Conservation (phyloP, 2,797 vertebrate genomes). For the Rhadinocentrus ornatus region DNA sequence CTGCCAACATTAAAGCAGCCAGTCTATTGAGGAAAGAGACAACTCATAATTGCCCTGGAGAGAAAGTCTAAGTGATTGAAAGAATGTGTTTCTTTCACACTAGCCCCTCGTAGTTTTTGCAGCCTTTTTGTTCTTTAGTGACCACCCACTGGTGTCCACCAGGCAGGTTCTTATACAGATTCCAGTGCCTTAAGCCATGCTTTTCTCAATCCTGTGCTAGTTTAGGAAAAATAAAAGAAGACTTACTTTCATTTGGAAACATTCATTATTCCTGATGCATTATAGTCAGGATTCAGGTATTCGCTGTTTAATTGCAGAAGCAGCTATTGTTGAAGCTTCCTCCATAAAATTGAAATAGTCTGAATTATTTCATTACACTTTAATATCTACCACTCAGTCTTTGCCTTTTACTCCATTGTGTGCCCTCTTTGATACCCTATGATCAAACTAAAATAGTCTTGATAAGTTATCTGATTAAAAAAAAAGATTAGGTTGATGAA, state of each 20-base stretch:
- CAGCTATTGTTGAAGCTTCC: conserved; percentile 21
- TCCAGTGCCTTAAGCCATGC: conserved; percentile 9
- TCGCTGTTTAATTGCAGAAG: conserved; percentile 14
- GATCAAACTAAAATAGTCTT: background rate
- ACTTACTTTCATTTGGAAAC: conserved; percentile 4
- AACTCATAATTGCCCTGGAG: conserved; percentile 57
- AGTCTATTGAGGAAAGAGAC: conserved; percentile 45
- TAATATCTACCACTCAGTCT: conserved; percentile 5
- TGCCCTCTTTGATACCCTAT: background rate
- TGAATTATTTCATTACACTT: background rate
- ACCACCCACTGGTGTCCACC: conserved; percentile 39
- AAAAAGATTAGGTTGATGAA: background rate
- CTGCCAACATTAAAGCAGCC: conserved; percentile 69
- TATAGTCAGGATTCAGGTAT: conserved; percentile 1
- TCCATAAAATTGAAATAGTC: background rate
- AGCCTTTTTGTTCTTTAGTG: conserved; percentile 32
- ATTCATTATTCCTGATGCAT: conserved; percentile 7
- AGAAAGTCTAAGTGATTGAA: conserved; percentile 62
- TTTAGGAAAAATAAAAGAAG: conserved; percentile 14
- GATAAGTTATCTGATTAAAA: conserved; percentile 3
- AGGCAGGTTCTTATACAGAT: conserved; percentile 37
- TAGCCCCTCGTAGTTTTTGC: conserved; percentile 24
- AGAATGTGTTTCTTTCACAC: conserved; percentile 52
- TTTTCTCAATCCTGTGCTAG: conserved; percentile 15
- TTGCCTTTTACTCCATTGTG: conserved; percentile 1